Evolutionary conservation across 1,140 invertebrate species (phyloP).

Genomic region (Amphibalanus amphitrite): DNA sequence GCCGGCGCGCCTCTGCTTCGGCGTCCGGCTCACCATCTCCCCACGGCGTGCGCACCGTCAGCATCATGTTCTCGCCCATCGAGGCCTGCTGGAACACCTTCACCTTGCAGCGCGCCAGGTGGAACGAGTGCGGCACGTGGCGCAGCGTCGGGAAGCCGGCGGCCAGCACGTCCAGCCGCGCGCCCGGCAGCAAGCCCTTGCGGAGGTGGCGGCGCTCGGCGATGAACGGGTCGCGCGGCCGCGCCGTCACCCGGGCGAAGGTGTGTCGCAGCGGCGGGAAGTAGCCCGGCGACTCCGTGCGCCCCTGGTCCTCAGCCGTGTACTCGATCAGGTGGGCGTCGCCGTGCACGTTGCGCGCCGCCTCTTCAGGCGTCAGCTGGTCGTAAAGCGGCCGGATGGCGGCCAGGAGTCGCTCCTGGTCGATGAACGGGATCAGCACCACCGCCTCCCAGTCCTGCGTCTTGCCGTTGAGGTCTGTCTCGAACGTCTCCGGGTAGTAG

Average conservation of each 20-base stretch:
- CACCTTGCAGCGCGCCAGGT: slow-evolving; percentile 23
- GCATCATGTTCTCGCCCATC: slow-evolving; percentile 60
- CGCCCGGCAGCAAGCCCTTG: slow-evolving; percentile 53
- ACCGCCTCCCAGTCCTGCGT: slow-evolving; percentile 90
- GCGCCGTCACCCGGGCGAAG: slow-evolving; percentile 30
- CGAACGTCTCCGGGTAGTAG: slow-evolving; percentile 79
- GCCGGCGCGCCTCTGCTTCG: slow-evolving; percentile 35
- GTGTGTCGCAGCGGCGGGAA: slow-evolving; percentile 43
- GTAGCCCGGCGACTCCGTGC: slow-evolving; percentile 35
- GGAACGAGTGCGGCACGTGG: slow-evolving; percentile 49
- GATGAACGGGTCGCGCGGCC: slow-evolving; percentile 12
- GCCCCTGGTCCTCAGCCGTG: slow-evolving; percentile 33
- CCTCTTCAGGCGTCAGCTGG: slow-evolving; percentile 50
- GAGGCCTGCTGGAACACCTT: slow-evolving; percentile 76
- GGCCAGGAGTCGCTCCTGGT: slow-evolving; percentile 53
- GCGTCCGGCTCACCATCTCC: slow-evolving; percentile 22
- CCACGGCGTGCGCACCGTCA: slow-evolving; percentile 34
- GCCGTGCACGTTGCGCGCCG: slow-evolving; percentile 57
- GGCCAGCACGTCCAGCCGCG: slow-evolving; percentile 49
- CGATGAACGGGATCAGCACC: slow-evolving; percentile 90
- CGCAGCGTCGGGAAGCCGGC: slow-evolving; percentile 81
- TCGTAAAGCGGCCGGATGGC: slow-evolving; percentile 57
- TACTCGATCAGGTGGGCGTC: slow-evolving; percentile 66
- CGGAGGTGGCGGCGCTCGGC: slow-evolving; percentile 29
- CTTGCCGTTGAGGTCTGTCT: slow-evolving; percentile 72